Conservation (phyloP, 2,888 invertebrate species). For the Isoperla grammatica region DNA sequence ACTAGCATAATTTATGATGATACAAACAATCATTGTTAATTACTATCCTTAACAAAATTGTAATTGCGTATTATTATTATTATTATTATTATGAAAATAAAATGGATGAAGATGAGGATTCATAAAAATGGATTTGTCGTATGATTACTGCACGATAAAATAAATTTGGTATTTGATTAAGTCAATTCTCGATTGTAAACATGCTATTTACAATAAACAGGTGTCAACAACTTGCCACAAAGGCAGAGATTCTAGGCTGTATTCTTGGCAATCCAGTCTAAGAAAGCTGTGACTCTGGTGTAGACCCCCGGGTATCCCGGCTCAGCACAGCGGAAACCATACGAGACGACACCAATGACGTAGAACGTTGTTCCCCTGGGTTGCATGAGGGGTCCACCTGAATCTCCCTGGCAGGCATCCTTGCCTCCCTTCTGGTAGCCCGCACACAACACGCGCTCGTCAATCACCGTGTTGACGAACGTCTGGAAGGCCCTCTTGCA, state of each 20-base stretch:
- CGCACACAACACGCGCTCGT: slow-evolving; percentile 64
- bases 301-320: slow-evolving; percentile 65
- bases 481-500: slow-evolving; percentile 55
- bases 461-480: slow-evolving; percentile 52
- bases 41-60: too few species aligned
- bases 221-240: too few species aligned
- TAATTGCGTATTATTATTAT: too few species aligned
- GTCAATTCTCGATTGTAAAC: too few species aligned
- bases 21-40: too few species aligned
- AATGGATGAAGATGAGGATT: too few species aligned
- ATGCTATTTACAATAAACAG: too few species aligned
- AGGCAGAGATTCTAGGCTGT: neutral
- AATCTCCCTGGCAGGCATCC: slow-evolving; percentile 72
- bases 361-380: slow-evolving; percentile 47
- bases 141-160: too few species aligned
- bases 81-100: too few species aligned
- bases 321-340: slow-evolving; percentile 56
- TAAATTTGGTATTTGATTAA: too few species aligned
- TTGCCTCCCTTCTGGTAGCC: slow-evolving; percentile 59
- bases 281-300: slow-evolving; percentile 58
- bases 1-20: too few species aligned
- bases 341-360: slow-evolving; percentile 62
- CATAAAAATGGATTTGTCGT: too few species aligned
- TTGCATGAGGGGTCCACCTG: slow-evolving; percentile 74
- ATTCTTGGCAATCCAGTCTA: slow-evolving; percentile 55